These are phyloP conservation scores for Tokudaia tokunoshimensis DNA, from an alignment of 2,797 vertebrate genomes.

Conservation along the genomic window DNA sequence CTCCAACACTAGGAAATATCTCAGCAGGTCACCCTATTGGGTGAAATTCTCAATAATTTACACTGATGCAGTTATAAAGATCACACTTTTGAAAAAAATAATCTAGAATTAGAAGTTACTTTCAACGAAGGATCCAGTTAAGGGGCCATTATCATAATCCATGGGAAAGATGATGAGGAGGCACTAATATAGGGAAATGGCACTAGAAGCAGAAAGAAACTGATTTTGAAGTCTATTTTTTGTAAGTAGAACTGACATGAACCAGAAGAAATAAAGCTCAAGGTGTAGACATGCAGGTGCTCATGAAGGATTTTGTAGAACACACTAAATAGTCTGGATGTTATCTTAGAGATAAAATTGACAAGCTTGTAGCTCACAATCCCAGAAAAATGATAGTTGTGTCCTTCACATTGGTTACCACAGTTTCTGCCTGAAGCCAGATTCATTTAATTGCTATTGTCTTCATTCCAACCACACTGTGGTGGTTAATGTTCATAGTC, in stretches of 20 bases:
- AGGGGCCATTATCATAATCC: slow-evolving; percentile 46
- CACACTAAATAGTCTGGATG: slow-evolving; percentile 8
- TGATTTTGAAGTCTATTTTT: slow-evolving; percentile 58
- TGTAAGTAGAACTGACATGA: slow-evolving; percentile 23
- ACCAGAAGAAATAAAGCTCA: slow-evolving; percentile 55
- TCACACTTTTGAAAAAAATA: slow-evolving; percentile 66
- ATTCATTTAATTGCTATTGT: background rate
- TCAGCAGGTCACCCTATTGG: slow-evolving; percentile 50
- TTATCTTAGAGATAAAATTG: background rate
- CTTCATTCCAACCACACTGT: background rate
- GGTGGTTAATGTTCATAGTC: background rate
- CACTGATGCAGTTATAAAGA: slow-evolving; percentile 50
- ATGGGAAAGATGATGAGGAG: slow-evolving; percentile 20
- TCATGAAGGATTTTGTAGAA: background rate
- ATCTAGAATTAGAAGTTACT: slow-evolving; percentile 37
- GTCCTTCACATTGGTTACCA: background rate
- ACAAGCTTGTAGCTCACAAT: background rate
- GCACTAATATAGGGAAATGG: background rate
- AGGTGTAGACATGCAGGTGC: background rate
- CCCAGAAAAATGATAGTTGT: background rate
- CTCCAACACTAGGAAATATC: slow-evolving; percentile 68
- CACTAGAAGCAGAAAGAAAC: slow-evolving; percentile 37
- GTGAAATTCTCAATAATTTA: slow-evolving; percentile 67
- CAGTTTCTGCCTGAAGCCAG: background rate
- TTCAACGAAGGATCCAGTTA: slow-evolving; percentile 42